phyloP scores from a whole-genome alignment of 1,140 invertebrate genomes.

The Caerostris darwini region DNA sequence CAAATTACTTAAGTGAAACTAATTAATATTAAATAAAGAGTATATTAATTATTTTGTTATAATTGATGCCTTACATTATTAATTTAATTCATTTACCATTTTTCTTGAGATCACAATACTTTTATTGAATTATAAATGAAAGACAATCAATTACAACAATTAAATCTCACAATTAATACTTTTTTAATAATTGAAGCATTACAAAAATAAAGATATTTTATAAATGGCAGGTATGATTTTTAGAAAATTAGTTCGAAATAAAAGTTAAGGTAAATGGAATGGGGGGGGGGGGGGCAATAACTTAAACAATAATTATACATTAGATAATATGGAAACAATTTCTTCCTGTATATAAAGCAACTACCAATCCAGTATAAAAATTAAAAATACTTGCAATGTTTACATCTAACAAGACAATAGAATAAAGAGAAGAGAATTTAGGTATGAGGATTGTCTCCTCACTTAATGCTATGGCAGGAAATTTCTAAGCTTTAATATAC shows the following conservation, averaged over 20 bases:
- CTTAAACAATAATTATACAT: not conserved
- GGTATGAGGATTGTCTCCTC: constrained; percentile 71
- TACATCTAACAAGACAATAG: constrained; percentile 62
- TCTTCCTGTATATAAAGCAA: constrained; percentile 59
- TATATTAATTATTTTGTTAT: too few relatives aligned
- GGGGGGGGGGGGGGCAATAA: not conserved
- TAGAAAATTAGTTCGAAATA: not conserved
- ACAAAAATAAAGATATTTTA: not conserved
- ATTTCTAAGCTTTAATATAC: constrained; percentile 70
- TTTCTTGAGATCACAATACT: too few relatives aligned
- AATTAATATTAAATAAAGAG: too few relatives aligned
- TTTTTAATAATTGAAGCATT: not conserved
- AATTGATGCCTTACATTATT: too few relatives aligned
- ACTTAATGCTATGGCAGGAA: constrained; percentile 73
- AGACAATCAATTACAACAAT: too few relatives aligned
- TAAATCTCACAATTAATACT: too few relatives aligned
- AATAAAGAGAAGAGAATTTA: constrained; percentile 74
- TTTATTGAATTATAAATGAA: too few relatives aligned
- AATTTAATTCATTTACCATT: too few relatives aligned
- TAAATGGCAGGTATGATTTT: not conserved
- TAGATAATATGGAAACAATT: constrained; percentile 24
- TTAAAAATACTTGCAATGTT: constrained; percentile 71
- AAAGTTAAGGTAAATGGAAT: not conserved
- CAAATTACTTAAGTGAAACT: too few relatives aligned
- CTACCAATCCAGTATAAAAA: constrained; percentile 75